These are phyloP conservation scores for Menura novaehollandiae DNA, from an alignment of 2,113 vertebrate genomes.

Conservation along the genomic window DNA sequence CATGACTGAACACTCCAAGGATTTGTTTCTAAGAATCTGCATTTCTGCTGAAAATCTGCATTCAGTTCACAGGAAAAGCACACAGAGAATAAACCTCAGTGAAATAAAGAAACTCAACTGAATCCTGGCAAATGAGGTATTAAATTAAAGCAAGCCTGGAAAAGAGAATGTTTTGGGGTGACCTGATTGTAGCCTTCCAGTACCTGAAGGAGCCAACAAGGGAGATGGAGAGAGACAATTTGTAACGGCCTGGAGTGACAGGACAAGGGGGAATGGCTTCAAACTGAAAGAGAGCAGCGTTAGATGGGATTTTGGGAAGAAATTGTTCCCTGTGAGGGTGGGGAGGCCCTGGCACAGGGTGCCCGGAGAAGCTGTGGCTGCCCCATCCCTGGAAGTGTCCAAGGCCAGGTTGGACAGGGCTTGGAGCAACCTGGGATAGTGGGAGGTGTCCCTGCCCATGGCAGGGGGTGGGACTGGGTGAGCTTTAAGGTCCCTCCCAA, in stretches of 20 bases:
- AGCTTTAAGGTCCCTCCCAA: background rate
- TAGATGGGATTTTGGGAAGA: rapidly evolving
- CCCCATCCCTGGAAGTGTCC: background rate
- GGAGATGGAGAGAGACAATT: background rate
- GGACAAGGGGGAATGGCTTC: background rate
- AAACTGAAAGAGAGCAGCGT: rapidly evolving
- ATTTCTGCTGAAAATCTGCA: background rate
- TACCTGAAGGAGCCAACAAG: background rate
- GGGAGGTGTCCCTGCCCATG: background rate
- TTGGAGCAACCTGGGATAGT: rapidly evolving
- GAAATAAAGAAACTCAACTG: rapidly evolving
- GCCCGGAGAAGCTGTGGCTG: background rate
- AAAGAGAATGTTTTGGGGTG: background rate
- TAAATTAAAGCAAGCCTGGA: background rate
- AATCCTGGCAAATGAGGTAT: background rate
- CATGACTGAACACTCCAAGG: rapidly evolving
- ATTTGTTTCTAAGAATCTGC: background rate
- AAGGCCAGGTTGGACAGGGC: rapidly evolving
- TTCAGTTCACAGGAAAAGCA: background rate
- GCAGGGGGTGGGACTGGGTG: rapidly evolving
- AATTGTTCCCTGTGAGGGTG: background rate
- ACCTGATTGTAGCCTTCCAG: background rate
- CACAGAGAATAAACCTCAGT: rapidly evolving
- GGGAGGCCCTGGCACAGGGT: background rate
- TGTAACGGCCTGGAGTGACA: background rate